phyloP scores from a whole-genome alignment of 2,888 invertebrate species.

The Germaria angustata region DNA sequence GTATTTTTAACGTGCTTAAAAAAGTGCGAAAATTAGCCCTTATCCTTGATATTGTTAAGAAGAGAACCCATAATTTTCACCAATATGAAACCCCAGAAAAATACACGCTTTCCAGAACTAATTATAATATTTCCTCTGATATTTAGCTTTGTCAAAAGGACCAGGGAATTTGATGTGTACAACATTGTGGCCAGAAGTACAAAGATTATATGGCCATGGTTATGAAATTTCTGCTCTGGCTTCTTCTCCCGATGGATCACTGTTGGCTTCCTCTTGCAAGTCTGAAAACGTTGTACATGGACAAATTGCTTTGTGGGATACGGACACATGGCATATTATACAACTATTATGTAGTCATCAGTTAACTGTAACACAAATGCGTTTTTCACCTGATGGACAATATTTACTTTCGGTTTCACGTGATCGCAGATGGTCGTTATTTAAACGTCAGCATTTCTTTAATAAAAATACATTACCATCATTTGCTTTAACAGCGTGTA shows the following conservation, averaged over 20 bases:
- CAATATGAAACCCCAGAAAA: too few species aligned
- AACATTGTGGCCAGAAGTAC: conserved; percentile 97
- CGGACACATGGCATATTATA: conserved; percentile 86
- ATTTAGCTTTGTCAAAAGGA: conserved; percentile 84
- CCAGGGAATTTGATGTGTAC: conserved; percentile 95
- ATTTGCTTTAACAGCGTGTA: conserved; percentile 82
- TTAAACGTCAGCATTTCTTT: conserved; percentile 76
- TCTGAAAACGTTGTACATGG: conserved; percentile 91
- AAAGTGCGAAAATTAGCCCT: too few species aligned
- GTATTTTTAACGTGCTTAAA: too few species aligned
- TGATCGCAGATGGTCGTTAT: conserved; percentile 93
- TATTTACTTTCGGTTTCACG: conserved; percentile 94
- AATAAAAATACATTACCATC: conserved; percentile 63
- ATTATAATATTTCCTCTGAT: neutral
- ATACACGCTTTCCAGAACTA: neutral
- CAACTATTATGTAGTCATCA: conserved; percentile 89
- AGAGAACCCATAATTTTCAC: neutral
- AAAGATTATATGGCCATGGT: conserved; percentile 98
- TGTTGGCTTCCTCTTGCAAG: conserved; percentile 93
- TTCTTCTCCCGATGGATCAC: conserved; percentile 85
- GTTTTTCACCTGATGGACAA: conserved; percentile 91
- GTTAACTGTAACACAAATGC: conserved; percentile 94
- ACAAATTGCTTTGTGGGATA: conserved; percentile 93
- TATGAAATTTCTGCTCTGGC: conserved; percentile 94
- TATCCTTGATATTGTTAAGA: too few species aligned